Conservation (phyloP, 2,113 vertebrate genomes). For the Bungarus multicinctus region DNA sequence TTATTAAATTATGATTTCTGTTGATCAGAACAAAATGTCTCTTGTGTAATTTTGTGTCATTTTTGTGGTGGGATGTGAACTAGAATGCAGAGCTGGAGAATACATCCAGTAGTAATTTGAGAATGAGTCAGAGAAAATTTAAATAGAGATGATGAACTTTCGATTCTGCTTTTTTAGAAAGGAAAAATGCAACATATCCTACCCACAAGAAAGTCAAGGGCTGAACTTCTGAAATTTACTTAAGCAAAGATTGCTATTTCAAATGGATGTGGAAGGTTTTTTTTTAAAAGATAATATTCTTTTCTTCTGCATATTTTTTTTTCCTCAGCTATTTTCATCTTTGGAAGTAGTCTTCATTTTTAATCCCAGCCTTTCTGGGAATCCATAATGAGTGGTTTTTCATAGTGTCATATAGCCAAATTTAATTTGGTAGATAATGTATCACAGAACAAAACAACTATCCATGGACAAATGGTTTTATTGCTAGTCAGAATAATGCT, state of each 20-base stretch:
- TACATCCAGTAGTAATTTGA: not conserved
- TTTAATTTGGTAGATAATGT: not conserved
- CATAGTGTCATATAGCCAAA: not conserved
- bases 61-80: not conserved
- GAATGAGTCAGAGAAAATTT: not conserved
- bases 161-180: constrained; percentile 19
- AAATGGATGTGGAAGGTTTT: too few species aligned
- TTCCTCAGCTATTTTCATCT: too few species aligned
- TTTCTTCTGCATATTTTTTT: not conserved
- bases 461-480: not conserved
- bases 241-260: not conserved
- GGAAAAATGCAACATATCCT: not conserved
- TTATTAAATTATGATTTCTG: not conserved
- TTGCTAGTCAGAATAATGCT: not conserved
- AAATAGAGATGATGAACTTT: not conserved
- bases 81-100: not conserved
- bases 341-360: not conserved
- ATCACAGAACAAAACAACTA: not conserved
- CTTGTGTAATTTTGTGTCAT: not conserved
- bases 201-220: not conserved
- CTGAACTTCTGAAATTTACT: not conserved
- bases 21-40: not conserved
- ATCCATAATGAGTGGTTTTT: not conserved
- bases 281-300: not conserved
- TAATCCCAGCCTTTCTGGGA: not conserved